A percentile compares a stretch with the other conserved stretches of the same genome.
phyloP scores from a whole-genome alignment of 2,888 invertebrate genomes.

The Epistrophe eligans region DNA sequence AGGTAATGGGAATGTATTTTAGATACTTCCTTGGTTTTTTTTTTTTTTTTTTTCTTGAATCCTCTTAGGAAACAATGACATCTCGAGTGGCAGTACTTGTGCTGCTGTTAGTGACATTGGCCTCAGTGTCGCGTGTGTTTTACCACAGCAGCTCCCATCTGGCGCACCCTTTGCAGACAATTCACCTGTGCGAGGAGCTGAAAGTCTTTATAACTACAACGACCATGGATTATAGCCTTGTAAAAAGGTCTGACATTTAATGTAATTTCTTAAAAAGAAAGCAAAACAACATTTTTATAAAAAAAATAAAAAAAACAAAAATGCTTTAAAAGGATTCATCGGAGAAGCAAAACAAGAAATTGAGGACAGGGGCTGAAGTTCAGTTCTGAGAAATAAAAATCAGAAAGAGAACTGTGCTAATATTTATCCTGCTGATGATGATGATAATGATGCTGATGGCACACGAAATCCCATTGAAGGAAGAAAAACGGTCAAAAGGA shows the following conservation, averaged over 20 bases:
- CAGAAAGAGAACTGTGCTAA: constrained; percentile 61
- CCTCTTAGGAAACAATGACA: constrained; percentile 60
- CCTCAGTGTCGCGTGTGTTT: constrained; percentile 50
- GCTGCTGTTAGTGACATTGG: constrained; percentile 53
- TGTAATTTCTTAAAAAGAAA: constrained; percentile 52
- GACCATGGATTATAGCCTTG: constrained; percentile 43
- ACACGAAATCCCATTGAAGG: constrained; percentile 30
- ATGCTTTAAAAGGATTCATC: constrained; percentile 27
- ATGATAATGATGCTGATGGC: constrained; percentile 58
- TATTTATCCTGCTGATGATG: constrained; percentile 66
- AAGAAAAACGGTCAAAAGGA: constrained; percentile 38
- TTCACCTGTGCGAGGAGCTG: constrained; percentile 43
- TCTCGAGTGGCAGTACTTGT: constrained; percentile 32
- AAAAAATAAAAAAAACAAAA: background rate
- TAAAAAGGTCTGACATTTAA: constrained; percentile 51
- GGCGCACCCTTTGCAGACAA: constrained; percentile 33
- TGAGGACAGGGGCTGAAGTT: constrained; percentile 43
- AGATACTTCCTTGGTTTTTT: background rate
- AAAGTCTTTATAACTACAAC: constrained; percentile 33
- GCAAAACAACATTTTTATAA: constrained; percentile 3
- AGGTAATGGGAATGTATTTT: background rate
- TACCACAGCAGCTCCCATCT: constrained; percentile 17
- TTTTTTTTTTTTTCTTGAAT: constrained; percentile 2
- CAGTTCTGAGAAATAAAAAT: constrained; percentile 28
- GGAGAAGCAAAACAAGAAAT: constrained; percentile 24